Conservation (phyloP, 2,888 invertebrate species). For the Drosophila robusta region DNA sequence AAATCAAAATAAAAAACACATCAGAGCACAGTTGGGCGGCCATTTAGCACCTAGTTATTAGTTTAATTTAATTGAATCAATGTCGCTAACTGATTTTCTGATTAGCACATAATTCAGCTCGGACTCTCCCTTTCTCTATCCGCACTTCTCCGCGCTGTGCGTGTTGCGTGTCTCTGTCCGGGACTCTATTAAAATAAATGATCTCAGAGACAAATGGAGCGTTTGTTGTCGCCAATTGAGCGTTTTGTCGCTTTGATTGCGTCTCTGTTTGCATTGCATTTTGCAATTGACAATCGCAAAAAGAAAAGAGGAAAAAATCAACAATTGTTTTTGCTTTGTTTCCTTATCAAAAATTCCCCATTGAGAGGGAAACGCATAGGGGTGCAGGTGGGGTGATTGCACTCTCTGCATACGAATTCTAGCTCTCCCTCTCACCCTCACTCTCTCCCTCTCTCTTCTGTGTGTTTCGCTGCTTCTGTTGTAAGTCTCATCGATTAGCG, state of each 20-base stretch:
- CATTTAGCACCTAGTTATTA: slow-evolving; percentile 54
- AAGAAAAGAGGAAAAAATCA: background rate
- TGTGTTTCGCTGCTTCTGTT: background rate
- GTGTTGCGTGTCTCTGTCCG: background rate
- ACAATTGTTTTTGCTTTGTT: background rate
- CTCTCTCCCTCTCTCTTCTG: background rate
- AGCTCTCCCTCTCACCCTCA: no score
- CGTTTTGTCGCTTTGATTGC: slow-evolving; percentile 21
- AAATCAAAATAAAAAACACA: slow-evolving; percentile 10
- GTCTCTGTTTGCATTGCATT: slow-evolving; percentile 10
- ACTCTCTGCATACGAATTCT: background rate
- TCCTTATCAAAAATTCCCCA: slow-evolving; percentile 45
- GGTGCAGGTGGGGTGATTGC: background rate
- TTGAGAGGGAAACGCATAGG: slow-evolving; percentile 8
- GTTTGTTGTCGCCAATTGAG: slow-evolving; percentile 67
- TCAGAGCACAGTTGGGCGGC: background rate
- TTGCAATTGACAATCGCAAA: slow-evolving; percentile 5
- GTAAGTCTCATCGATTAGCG: slow-evolving; percentile 2
- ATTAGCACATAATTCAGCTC: slow-evolving; percentile 44
- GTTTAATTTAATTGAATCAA: slow-evolving; percentile 63
- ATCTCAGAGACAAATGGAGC: slow-evolving; percentile 68
- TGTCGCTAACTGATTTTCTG: slow-evolving; percentile 59
- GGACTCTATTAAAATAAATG: slow-evolving; percentile 70
- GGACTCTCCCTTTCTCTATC: background rate
- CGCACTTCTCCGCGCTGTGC: background rate